These are phyloP conservation scores for Busseola fusca DNA, from an alignment of 2,888 invertebrate genomes.

Conservation along the genomic window DNA sequence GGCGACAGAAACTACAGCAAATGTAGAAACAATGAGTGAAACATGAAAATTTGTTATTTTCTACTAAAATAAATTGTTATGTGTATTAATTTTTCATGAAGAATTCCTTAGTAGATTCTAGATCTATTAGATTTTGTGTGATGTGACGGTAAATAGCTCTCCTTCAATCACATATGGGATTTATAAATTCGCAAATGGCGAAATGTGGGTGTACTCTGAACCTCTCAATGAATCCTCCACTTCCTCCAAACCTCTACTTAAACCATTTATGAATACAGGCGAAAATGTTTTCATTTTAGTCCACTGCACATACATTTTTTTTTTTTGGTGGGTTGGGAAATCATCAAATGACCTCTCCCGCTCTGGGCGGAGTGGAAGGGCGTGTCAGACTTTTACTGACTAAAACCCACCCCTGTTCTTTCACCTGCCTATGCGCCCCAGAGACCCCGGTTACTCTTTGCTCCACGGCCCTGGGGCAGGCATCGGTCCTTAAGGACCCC, in stretches of 20 bases:
- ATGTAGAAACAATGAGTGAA: conserved; percentile 15
- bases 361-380: no score
- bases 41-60: not conserved
- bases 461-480: no score
- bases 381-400: no score
- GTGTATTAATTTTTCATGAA: not conserved
- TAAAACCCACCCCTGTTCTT: no score
- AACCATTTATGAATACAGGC: not conserved
- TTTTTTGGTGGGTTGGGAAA: no score
- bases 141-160: not conserved
- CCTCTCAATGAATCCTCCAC: not conserved
- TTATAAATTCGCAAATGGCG: not conserved
- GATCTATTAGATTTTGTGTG: not conserved
- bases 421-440: no score
- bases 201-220: not conserved
- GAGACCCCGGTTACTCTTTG: no score
- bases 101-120: not conserved
- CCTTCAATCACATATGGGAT: no score
- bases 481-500: no score
- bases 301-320: no score
- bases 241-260: not conserved
- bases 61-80: not conserved
- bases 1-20: conserved; percentile 17
- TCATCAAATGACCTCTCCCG: no score
- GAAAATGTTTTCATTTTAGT: not conserved